These are phyloP conservation scores for Rutilus rutilus DNA, from an alignment of 2,113 vertebrate species.

Conservation along the genomic window DNA sequence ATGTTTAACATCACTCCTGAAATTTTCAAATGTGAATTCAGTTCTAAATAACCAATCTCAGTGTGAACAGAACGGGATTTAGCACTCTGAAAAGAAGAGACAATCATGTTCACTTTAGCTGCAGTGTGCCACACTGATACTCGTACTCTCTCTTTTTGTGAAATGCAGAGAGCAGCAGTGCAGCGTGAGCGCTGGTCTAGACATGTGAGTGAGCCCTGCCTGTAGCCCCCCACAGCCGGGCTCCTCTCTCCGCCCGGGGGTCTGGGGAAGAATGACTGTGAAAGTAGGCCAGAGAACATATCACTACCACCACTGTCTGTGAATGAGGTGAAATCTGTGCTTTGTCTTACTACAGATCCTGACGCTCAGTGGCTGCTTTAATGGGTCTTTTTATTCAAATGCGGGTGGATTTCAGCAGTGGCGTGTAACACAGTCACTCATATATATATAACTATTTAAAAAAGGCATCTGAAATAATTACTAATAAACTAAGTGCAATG, in stretches of 20 bases:
- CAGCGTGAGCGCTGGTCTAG: background rate
- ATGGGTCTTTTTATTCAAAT: background rate
- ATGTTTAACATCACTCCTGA: background rate
- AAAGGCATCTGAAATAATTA: no score
- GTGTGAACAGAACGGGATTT: background rate
- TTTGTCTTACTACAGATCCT: conserved; percentile 71
- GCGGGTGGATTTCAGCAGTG: no score
- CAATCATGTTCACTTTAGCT: background rate
- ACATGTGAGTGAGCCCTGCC: conserved; percentile 70
- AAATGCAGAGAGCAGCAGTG: conserved; percentile 66
- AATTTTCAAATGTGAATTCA: background rate
- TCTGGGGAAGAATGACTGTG: conserved; percentile 40
- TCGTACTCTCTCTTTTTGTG: background rate
- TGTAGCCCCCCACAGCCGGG: conserved; percentile 63
- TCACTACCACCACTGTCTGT: background rate
- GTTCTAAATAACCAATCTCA: background rate
- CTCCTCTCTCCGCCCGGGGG: conserved; percentile 72
- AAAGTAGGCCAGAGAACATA: conserved; percentile 70
- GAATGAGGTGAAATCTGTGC: conserved; percentile 72
- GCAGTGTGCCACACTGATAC: background rate
- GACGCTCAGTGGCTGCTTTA: conserved; percentile 64
- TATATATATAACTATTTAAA: no score
- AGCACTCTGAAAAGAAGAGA: background rate
- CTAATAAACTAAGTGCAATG: no score
- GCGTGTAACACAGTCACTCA: no score